Evolutionary conservation across 2,113 vertebrate species (phyloP), one percentile per base, ranked within the genome.

Genomic region (Pao palembangensis): DNA sequence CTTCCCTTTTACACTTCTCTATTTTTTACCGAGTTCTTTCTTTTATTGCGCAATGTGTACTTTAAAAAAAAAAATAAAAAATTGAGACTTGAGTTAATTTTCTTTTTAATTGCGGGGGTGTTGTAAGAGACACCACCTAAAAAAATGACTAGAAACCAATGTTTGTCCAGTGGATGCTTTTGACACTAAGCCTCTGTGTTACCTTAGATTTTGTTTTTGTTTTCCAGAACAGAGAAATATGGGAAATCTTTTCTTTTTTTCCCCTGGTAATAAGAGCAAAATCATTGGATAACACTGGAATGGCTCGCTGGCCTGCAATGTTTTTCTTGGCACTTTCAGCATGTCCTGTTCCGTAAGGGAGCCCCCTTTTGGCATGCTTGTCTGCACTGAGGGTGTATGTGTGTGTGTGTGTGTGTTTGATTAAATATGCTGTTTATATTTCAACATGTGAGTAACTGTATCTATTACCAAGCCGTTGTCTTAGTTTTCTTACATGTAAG

Each of bases 321-420:
- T 85, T 88, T 86, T 90, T 81, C 75, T 89, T 83, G 85, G 76
- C 81, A 61, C 72, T 76, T 86, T 83, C 80, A 82, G 77, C 69
- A 88, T 81, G 78, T 87, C 87, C 83, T 86, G 87, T 88, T 84
- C 87, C 81, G 83, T 80, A 81, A 86, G 84, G 81, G 85, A 85
- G 79, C 69, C 82, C 82, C 77, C 72, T 78, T 83, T 87, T 78
- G 80, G 81, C 67, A 62, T 64, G 64, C 55, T 51, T 61, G 55
- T 74, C 51, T 73, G 67, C 46, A 25, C 34, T 38, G 34, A 12
- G 34, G 0, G 8, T 2, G 34, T 11, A 8, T 38, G 8, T 38
- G 34, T 38, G 34, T 38, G 71, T 64, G 51, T 28, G 73, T 51
- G 25, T 58, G 43, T 72, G 47, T 81, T 73, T 76, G 72, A 79